Conservation (phyloP, 2,888 invertebrate species). For the Heliconius ethilla region DNA sequence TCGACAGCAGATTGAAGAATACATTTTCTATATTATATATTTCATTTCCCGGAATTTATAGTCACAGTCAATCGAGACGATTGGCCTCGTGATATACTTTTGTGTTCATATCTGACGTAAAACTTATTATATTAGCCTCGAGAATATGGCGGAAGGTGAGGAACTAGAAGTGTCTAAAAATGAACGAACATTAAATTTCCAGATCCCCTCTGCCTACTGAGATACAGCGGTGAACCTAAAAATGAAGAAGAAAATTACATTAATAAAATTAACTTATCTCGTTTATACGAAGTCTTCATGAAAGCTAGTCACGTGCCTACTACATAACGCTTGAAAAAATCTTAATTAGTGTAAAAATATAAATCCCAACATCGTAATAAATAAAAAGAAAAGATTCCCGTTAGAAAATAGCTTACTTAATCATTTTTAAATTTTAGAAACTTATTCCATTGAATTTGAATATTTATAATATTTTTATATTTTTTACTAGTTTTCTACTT, state of each 20-base stretch:
- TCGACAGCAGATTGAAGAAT: neutral
- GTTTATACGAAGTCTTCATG: neutral
- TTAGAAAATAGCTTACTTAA: neutral
- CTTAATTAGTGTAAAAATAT: constrained; percentile 2
- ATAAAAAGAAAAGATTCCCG: neutral
- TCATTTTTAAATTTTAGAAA: neutral
- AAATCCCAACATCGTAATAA: constrained; percentile 3
- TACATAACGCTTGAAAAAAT: neutral
- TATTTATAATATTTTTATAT: neutral
- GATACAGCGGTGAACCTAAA: too few relatives aligned
- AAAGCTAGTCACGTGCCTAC: constrained; percentile 9
- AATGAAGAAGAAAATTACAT: too few relatives aligned
- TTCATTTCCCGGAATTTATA: too few relatives aligned
- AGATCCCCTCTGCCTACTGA: too few relatives aligned
- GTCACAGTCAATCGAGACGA: too few relatives aligned
- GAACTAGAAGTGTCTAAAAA: too few relatives aligned
- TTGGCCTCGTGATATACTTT: too few relatives aligned
- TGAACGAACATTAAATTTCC: too few relatives aligned
- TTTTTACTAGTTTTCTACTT: neutral
- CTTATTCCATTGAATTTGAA: neutral
- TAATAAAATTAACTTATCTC: neutral
- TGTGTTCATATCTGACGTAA: too few relatives aligned
- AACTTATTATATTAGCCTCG: too few relatives aligned
- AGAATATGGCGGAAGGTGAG: too few relatives aligned
- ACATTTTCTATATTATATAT: too few relatives aligned